These are phyloP conservation scores for Uromys caudimaculatus DNA, from an alignment of 2,797 vertebrate species.

Conservation along the genomic window DNA sequence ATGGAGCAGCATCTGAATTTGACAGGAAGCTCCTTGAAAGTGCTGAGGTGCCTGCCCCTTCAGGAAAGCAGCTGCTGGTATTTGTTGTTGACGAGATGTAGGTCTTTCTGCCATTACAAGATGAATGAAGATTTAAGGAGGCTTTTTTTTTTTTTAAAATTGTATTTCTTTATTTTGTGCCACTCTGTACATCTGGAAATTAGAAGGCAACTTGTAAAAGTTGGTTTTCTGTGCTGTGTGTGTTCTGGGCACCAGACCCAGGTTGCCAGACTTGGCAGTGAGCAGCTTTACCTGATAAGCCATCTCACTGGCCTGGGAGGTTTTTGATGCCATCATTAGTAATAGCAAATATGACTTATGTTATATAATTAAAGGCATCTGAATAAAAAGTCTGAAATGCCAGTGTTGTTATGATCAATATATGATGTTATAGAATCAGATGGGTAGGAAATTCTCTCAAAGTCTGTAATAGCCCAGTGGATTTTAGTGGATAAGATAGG, in stretches of 20 bases:
- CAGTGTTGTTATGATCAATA: not conserved
- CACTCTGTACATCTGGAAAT: not conserved
- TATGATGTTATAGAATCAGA: not conserved
- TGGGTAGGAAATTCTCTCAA: not conserved
- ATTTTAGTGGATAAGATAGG: not conserved
- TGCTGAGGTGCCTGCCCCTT: not conserved
- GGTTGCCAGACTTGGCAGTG: not conserved
- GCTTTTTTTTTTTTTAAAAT: not conserved
- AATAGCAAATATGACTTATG: not conserved
- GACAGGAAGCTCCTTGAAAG: not conserved
- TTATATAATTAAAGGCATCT: not conserved
- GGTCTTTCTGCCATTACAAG: not conserved
- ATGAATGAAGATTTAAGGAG: not conserved
- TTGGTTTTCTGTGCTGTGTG: not conserved
- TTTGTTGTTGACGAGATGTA: not conserved
- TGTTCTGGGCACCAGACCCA: not conserved
- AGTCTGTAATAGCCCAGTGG: not conserved
- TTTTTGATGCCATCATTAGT: not conserved
- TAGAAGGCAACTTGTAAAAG: not conserved
- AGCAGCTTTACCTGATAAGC: not conserved
- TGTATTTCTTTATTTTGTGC: not conserved
- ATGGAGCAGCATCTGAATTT: not conserved
- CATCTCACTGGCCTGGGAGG: not conserved
- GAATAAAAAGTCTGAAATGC: not conserved
- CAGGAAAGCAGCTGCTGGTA: not conserved